Conservation (phyloP, 2,113 vertebrate genomes). For the Anarrhichthys ocellatus region DNA sequence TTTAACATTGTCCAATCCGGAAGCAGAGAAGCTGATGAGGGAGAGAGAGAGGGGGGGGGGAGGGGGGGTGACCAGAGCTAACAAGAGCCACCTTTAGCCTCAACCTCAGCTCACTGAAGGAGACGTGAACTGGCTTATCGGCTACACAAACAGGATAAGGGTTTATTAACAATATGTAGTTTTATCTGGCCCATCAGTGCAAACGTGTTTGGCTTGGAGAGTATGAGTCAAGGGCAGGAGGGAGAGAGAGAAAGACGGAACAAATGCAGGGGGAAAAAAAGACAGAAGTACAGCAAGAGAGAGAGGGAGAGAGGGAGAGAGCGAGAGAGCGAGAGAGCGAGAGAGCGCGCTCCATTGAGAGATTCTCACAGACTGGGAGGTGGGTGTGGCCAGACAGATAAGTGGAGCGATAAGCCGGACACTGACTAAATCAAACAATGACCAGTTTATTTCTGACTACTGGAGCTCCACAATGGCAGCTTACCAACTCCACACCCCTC, state of each 20-base stretch:
- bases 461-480: constrained; percentile 72
- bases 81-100: constrained; percentile 44
- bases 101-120: constrained; percentile 40
- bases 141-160: constrained; percentile 63
- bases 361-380: constrained; percentile 69
- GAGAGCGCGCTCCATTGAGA: constrained; percentile 55
- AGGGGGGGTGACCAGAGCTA: constrained; percentile 13
- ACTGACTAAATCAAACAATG: constrained; percentile 79
- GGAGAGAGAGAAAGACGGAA: constrained; percentile 4
- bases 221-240: constrained; percentile 17
- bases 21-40: constrained; percentile 35
- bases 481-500: constrained; percentile 56
- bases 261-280: constrained; percentile 17
- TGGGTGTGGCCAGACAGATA: constrained; percentile 74
- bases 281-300: constrained; percentile 11
- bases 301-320: not conserved
- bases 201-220: constrained; percentile 59
- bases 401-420: constrained; percentile 75
- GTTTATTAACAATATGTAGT: constrained; percentile 68
- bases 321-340: no score
- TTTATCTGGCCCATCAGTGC: constrained; percentile 65
- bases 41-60: not conserved
- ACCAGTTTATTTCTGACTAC: constrained; percentile 79
- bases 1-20: constrained; percentile 67
- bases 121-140: constrained; percentile 56